Conservation (phyloP, 2,797 vertebrate species). For the Thamnophis elegans region DNA sequence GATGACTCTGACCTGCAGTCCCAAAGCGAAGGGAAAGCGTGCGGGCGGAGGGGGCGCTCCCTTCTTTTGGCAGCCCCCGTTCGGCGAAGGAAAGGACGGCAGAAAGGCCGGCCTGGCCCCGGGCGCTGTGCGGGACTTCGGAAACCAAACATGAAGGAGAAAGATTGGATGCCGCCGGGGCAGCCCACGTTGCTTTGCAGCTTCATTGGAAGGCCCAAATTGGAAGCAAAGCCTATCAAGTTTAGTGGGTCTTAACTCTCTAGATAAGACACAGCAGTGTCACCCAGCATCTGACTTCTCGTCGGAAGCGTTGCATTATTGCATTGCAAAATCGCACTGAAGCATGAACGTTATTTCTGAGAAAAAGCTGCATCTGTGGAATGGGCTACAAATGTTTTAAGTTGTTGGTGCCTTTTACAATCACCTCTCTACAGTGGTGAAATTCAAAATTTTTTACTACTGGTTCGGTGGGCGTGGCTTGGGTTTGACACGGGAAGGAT, state of each 20-base stretch:
- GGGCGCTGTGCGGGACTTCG: neutral
- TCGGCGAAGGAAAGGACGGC: neutral
- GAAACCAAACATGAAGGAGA: neutral
- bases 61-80: neutral
- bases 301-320: neutral
- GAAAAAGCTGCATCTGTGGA: neutral
- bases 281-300: neutral
- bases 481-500: too few species aligned
- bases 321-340: neutral
- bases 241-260: neutral
- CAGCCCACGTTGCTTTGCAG: neutral
- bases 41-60: neutral
- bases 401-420: neutral
- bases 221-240: neutral
- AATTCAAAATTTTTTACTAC: too few species aligned
- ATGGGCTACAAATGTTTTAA: neutral
- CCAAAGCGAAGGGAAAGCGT: constrained; percentile 24
- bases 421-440: neutral
- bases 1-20: constrained; percentile 26
- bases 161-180: neutral
- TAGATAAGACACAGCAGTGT: neutral
- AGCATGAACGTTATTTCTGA: neutral
- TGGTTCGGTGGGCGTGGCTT: too few species aligned
- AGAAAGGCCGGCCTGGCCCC: neutral
- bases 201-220: neutral